Conservation (phyloP, 2,113 vertebrate genomes). For the Saguinus midas region DNA sequence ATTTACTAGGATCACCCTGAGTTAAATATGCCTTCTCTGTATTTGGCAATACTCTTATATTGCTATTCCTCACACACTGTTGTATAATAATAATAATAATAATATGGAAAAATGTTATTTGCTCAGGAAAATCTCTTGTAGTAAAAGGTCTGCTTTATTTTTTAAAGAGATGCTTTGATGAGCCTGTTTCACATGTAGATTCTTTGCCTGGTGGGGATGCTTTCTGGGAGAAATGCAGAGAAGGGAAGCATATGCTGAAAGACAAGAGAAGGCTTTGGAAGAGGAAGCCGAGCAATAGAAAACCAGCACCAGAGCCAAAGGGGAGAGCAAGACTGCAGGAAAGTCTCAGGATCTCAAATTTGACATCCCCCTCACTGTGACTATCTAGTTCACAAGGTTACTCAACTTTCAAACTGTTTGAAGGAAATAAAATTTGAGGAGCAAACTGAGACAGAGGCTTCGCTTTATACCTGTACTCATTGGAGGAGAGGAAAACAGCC, state of each 20-base stretch:
- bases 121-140: background rate
- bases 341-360: background rate
- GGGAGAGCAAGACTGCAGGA: background rate
- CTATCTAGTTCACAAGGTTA: background rate
- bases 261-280: background rate
- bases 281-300: background rate
- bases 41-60: background rate
- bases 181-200: background rate
- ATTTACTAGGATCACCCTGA: background rate
- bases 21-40: background rate
- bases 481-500: background rate
- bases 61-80: background rate
- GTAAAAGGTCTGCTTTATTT: background rate
- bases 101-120: background rate
- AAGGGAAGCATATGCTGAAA: background rate
- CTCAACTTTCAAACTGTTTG: background rate
- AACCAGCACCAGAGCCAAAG: background rate
- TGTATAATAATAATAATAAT: background rate
- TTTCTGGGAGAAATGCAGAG: background rate
- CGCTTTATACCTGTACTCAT: background rate
- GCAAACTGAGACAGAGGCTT: background rate
- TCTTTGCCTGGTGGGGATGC: background rate
- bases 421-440: background rate
- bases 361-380: fast-evolving
- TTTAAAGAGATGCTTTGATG: background rate